Base-by-base conservation (phyloP, 1,140 invertebrate species). In the Meloidogyne chitwoodi region DNA sequence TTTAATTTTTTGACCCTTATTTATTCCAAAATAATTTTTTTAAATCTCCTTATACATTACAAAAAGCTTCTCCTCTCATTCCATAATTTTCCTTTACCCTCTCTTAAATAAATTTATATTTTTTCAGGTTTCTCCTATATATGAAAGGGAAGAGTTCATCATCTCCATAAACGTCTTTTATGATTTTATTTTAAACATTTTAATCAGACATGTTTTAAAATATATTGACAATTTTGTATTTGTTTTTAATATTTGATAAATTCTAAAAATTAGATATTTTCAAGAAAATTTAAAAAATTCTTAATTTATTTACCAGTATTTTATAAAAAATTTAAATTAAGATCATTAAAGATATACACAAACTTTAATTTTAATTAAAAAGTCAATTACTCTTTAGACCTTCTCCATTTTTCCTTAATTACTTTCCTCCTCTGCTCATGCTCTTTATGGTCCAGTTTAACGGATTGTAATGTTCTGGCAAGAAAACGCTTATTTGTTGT, bases 401-500 rank as follows among this genome's bases (percentile, higher is more conserved):
- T 56, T 56, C 48, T 56, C 48, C 34, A 38, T 38, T 56, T 22
- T 56, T 56, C 48, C 19, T 8, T n/a, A 4, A n/a, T 8, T 8
- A 6, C n/a, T 56, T 56, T 56, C 48, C n/a, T 34, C 16, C 29
- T n/a, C 29, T 68, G 22, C 4, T 29, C 34, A 14, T 44, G 19
- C 12, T 69, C 68, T 8, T 29, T 69, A 27, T 34, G 12, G 12
- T 69, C 41, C 12, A 69, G 5, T 44, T 69, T 34, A 26, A 29
- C 38, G 16, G 68, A 69, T 69, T 69, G 31, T 26, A 69, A 29
- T 5, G 68, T 69, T n/a, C 68, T 24, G 0, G 68, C 68, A 31
- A 69, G 61, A 44, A 69, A 69, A 19, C 24, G 41, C 26, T 69
- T 71, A 66, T 26, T 69, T 70, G 31, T 71, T 22, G 64, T 6